phyloP scores from a whole-genome alignment of 2,113 vertebrate genomes.

The Ceyx margarethae region DNA sequence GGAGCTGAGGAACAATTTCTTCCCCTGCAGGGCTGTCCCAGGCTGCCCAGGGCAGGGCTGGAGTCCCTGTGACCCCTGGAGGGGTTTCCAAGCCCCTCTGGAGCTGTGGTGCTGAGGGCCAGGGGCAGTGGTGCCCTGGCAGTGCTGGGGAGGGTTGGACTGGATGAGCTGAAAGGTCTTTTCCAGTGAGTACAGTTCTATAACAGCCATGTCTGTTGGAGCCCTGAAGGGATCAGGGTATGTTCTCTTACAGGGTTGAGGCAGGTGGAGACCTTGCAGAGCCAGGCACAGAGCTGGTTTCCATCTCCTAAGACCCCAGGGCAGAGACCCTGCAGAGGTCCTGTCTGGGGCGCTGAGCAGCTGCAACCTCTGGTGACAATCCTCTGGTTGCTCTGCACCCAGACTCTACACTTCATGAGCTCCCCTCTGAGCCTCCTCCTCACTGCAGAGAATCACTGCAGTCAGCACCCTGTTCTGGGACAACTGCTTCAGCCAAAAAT shows the following conservation, averaged over 20 bases:
- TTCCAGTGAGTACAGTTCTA: not conserved
- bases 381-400: not conserved
- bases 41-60: too few species aligned
- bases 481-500: not conserved
- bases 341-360: not conserved
- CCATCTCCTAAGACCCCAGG: not conserved
- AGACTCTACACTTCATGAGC: rapidly evolving
- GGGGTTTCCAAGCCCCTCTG: too few species aligned
- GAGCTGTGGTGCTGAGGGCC: not conserved
- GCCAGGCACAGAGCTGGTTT: not conserved
- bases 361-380: not conserved
- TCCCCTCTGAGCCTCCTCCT: not conserved
- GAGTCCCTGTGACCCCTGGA: too few species aligned
- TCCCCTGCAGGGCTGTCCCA: too few species aligned
- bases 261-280: not conserved
- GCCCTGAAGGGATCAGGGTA: not conserved
- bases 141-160: not conserved
- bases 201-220: not conserved
- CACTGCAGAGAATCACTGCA: not conserved
- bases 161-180: not conserved
- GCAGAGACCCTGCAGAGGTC: not conserved
- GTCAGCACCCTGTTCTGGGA: not conserved
- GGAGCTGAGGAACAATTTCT: too few species aligned
- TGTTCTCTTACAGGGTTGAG: not conserved
- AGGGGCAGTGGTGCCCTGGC: not conserved